Evolutionary conservation across 2,797 vertebrate genomes (phyloP), one percentile per base, ranked within the genome.

Genomic region (Periparus ater): DNA sequence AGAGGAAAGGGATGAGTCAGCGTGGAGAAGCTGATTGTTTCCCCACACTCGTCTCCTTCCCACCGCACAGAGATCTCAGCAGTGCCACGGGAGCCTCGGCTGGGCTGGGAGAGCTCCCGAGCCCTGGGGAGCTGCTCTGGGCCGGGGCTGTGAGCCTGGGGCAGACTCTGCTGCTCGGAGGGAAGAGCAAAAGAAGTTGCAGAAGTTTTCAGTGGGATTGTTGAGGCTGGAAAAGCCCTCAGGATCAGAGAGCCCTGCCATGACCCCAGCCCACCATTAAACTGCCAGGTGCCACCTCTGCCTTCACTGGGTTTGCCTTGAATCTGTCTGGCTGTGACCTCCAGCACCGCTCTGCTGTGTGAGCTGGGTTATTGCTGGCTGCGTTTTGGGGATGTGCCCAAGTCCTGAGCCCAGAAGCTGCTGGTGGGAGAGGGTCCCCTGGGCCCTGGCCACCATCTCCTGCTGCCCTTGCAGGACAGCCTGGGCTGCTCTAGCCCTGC

Each of bases 151-250:
- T 3, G 36, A 23, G 17, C 73, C 77, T 16, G 61, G 55, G 17
- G 40, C 30, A 2, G 5, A 2, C 1, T 0, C 1, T 8, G 1
- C 15, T 32, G 16, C 10, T 13, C 3, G 0, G 10, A 26, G 65
- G 27, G 61, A 42, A 47, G 54, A 18, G 36, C 4, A 13, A 5
- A 29, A 36, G 8, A 17, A 13, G 2, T 22, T 21, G 58, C 54
- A 17, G 70, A 30, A 26, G 57, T 3, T 8, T 23, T 12, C 38
- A 7, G 61, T 3, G 20, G 53, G 19, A 4, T 9, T 15, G 21
- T 29, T 30, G 1, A 4, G 51, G 36, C 2, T 73, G 76, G 45
- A 30, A 26, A 13, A 88, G 17, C 36, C 36, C 61, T 42, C 2
- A 40, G 38, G 38, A 40, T 40, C 38, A 40, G 4, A 21, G 44